These are phyloP conservation scores for Carassius carassius DNA, from an alignment of 2,113 vertebrate genomes.

Conservation along the genomic window DNA sequence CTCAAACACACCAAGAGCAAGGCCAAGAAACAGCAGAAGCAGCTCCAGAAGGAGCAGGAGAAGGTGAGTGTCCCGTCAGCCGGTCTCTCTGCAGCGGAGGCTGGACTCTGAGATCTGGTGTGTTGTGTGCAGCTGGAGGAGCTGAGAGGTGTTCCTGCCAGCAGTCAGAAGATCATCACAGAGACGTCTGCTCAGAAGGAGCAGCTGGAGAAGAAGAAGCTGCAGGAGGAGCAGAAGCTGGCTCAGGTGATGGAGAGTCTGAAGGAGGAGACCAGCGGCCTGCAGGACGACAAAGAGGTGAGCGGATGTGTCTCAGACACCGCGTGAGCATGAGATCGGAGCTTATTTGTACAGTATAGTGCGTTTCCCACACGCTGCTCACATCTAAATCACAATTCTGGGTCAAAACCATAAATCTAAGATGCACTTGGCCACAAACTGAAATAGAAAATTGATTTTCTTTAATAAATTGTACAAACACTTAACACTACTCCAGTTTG, in stretches of 20 bases:
- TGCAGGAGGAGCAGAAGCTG: slow-evolving; percentile 83
- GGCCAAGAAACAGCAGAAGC: slow-evolving; percentile 89
- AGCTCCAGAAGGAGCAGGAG: slow-evolving; percentile 91
- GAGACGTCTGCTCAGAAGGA: slow-evolving; percentile 80
- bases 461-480: no score
- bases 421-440: no score
- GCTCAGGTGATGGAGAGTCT: slow-evolving; percentile 87
- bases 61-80: slow-evolving; percentile 78
- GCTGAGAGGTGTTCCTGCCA: slow-evolving; percentile 76
- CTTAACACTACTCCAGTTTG: no score
- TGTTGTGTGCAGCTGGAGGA: slow-evolving; percentile 81
- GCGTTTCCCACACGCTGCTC: no score
- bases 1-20: slow-evolving; percentile 90
- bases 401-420: no score
- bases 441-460: no score
- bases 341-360: no score
- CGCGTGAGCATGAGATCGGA: no score
- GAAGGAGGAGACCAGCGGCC: slow-evolving; percentile 86
- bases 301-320: no score
- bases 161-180: slow-evolving; percentile 78
- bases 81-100: no score
- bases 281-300: slow-evolving; percentile 91
- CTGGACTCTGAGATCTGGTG: no score
- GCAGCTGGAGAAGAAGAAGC: slow-evolving; percentile 81
- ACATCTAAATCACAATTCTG: no score